Evolutionary conservation across 1,140 invertebrate species (phyloP), one percentile per base, ranked within the genome.

Genomic region (Formica selysi): DNA sequence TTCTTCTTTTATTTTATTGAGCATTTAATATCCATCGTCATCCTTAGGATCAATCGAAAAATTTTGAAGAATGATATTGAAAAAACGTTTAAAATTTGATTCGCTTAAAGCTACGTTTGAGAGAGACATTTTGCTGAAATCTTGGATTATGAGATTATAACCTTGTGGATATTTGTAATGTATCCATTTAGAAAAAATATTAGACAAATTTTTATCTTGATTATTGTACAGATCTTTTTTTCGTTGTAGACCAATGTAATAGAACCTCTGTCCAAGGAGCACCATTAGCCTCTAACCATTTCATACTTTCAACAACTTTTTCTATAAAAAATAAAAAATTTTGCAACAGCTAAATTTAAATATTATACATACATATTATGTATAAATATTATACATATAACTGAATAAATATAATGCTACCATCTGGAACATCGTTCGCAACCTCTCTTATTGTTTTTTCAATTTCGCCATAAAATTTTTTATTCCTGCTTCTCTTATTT

Each of bases 321-420:
- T 64, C 61, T 64, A 64, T 6, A 64, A 64, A 64, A 64, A 64
- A 32, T 64, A 7, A 36, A 36, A 64, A 64, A 36, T 32, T 64
- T 64, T 54, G 61, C 13, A 64, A 36, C 1, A 64, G 51, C 5
- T 32, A 64, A 32, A 64, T 32, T 36, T 64, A 32, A 64, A 64
- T 32, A 64, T 64, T 64, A 32, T 19, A 64, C 5, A 16, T 62
- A 64, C 5, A 29, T 29, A 29, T 29, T 29, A 29, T 29, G 26
- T 29, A 29, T 29, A 29, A 29, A 29, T 29, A 29, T 29, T 29
- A 29, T 29, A 29, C 26, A 29, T 29, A 29, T 29, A 32, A 64
- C 2, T 32, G 32, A 19, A 36, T 64, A 64, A 64, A 64, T 64
- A 32, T 64, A 32, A 19, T 54, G 51, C 3, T 64, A 64, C 29